Base-by-base conservation (phyloP, 2,888 invertebrate genomes). In the Nebria brevicollis region DNA sequence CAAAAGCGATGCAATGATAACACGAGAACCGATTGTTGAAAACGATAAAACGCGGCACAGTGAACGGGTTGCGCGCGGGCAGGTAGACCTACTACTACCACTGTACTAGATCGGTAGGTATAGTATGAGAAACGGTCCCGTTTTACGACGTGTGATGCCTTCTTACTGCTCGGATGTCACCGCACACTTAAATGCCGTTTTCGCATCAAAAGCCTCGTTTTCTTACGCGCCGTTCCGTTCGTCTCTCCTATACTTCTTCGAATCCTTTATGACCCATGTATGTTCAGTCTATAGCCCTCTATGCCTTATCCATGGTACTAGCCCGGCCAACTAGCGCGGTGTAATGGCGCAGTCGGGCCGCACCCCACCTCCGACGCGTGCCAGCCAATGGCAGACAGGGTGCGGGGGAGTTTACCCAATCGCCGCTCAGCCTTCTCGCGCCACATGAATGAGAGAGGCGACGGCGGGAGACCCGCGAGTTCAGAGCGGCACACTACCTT, bases 211-310 rank as follows among this genome's bases (percentile, higher is more conserved):
- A 86, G 84, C 86, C 86, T 87, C 88, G 87, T 88, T 88, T 88
- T 88, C 88, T 87, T 88, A 87, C 87, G 86, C 82, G 86, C 87
- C 70, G 88, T 89, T 88, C 87, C 89, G 91, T 91, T 91, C 91
- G 91, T 91, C 91, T 91, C 91, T 91, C 91, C 91, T 91, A 91
- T 91, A 91, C 91, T 89, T 91, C 93, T 94, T 93, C 94, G 94
- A 93, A 94, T 94, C 94, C 94, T 94, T 94, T 94, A 94, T 94
- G 94, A 93, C 93, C 94, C 94, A 94, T 94, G 94, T 94, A 94
- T 94, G 94, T 94, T 91, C 93, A 93, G 93, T 94, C 94, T 94
- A 94, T 94, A 93, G 94, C 94, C 94, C 94, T 93, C 94, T 93
- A 94, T 93, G 93, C 94, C 93, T 93, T 93, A 91, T 91, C 90